Evolutionary conservation across 2,797 vertebrate species (phyloP), one percentile per base, ranked within the genome.

Genomic region (Moxostoma hubbsi): DNA sequence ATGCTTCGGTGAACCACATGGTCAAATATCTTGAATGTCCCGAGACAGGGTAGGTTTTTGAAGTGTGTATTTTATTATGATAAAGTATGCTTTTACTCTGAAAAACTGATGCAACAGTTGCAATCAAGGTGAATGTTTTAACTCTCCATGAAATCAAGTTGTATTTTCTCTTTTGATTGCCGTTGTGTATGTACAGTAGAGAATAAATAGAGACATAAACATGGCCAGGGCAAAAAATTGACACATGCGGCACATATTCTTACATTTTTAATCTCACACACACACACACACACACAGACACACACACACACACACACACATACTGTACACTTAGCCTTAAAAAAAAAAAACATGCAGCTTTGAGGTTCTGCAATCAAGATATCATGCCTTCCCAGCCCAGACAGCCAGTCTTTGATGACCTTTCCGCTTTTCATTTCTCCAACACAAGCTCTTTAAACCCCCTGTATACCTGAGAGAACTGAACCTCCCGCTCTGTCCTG

Each of bases 371-470:
- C 77, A 72, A 51, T 76, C 47, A 77, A 83, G 72, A 54, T 77
- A 77, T 83, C 80, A 75, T 51, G 46, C 49, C 68, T 68, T 84
- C 50, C 65, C 70, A 85, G 74, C 75, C 61, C 83, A 74, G 74
- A 81, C 77, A 67, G 47, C 66, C 62, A 11, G 78, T 82, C 85
- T 89, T 88, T 89, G 84, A 86, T 81, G 83, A 91, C 88, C 86
- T 88, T 85, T 80, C 82, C 70, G 79, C 77, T 69, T 77, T 75
- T 24, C 51, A 24, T 63, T 67, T 84, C 71, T 49, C 51, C 24
- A 86, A 87, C 83, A 87, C 84, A 87, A 90, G 87, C 81, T 47
- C 81, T 87, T 89, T 85, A 86, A 91, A 90, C 87, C 79, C 86
- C 74, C 66, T 61, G 11, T 64, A 80, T 78, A 85, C 83, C 85